Evolutionary conservation across 2,888 invertebrate species (phyloP), one percentile per base, ranked within the genome.

Genomic region (Phragmatobia fuliginosa): DNA sequence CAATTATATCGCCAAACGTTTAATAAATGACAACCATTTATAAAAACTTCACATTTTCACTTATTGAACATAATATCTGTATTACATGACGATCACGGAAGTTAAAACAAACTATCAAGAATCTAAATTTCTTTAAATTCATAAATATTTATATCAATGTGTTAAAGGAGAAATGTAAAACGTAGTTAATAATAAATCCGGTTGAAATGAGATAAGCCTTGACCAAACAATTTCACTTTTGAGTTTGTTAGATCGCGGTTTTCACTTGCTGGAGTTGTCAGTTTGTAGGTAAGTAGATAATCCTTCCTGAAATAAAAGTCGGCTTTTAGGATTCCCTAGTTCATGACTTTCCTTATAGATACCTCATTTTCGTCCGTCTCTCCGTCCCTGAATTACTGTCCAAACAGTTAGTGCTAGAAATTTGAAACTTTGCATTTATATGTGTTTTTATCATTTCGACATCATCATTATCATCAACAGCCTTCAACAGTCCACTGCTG

Each of bases 151-250:
- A 68, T 68, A 49, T 62, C n/a, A 61, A 59, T 60, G 64, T 63
- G 52, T 66, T 58, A 45, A 18, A 36, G 41, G 25, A 70, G 45
- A 66, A 59, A 66, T 32, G 62, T 68, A 33, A 36, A 69, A 62
- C n/a, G n/a, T 70, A 58, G 38, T 41, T 58, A 41, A 59, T 68
- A 59, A 36, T 38, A 41, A 41, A 61, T 67, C 67, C 64, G 71
- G 58, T 67, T 67, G 64, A 52, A 67, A 67, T 41, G 61, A 70
- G 70, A 63, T 71, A 67, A 36, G 56, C 28, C 63, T 71, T 60
- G 41, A 67, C 67, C 67, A 65, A 67, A 62, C 65, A 69, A 52
- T 71, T 74, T 70, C 74, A 71, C 69, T 68, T 66, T 66, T 68
- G 63, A 66, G 36, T 18, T 49, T 16, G 56, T 36, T 16, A 14